These are phyloP conservation scores for Dyspetes luteomarginatus DNA, from an alignment of 2,888 invertebrate species.

Conservation along the genomic window DNA sequence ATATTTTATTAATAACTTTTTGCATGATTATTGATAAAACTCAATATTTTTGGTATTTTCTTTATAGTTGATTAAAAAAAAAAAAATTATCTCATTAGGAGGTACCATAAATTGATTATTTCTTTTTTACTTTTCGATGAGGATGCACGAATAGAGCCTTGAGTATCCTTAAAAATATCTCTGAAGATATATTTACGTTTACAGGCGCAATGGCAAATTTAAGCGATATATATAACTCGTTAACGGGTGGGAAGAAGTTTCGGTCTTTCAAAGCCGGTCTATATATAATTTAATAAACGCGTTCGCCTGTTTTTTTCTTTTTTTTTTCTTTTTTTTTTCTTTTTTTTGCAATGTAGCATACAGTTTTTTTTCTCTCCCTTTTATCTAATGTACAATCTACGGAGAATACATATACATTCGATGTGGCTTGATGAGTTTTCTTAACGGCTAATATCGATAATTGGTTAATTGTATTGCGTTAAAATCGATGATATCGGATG, in stretches of 20 bases:
- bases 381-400: conserved; percentile 51
- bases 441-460: conserved; percentile 60
- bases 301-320: conserved; percentile 22
- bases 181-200: no score
- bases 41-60: no score
- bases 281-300: not conserved
- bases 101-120: no score
- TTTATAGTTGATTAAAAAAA: no score
- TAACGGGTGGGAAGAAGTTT: conserved; percentile 16
- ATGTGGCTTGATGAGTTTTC: conserved; percentile 57
- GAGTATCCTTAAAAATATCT: no score
- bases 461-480: conserved; percentile 53
- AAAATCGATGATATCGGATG: conserved; percentile 42
- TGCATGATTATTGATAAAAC: no score
- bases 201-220: conserved; percentile 56
- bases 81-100: no score
- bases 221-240: conserved; percentile 14
- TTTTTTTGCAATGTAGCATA: conserved; percentile 13
- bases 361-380: not conserved
- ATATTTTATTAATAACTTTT: no score
- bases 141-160: no score
- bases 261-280: conserved; percentile 18
- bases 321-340: conserved; percentile 28
- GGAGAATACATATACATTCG: conserved; percentile 55
- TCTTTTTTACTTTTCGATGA: no score